Evolutionary conservation across 2,888 invertebrate species (phyloP).

Genomic region (Tuberolachnus salignus): DNA sequence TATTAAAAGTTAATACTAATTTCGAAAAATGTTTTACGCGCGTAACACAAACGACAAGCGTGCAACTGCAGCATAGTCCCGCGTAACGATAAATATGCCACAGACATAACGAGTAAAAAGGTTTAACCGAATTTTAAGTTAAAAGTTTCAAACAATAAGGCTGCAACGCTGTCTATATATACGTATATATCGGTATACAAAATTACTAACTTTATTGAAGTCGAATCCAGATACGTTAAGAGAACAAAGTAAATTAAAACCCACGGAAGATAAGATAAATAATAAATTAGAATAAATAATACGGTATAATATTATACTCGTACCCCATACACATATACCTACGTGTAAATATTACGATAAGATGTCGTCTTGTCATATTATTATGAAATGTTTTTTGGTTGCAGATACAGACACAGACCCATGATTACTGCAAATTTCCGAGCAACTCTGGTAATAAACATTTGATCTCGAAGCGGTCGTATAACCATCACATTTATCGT

Average conservation of each 20-base stretch:
- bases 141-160: slow-evolving; percentile 36
- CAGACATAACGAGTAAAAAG: slow-evolving; percentile 18
- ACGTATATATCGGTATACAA: not conserved
- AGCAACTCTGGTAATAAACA: too few relatives aligned
- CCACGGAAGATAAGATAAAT: not conserved
- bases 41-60: slow-evolving; percentile 14
- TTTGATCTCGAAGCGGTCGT: too few relatives aligned
- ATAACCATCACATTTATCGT: too few relatives aligned
- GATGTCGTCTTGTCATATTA: not conserved
- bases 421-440: too few relatives aligned
- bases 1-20: slow-evolving; percentile 16
- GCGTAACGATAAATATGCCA: slow-evolving; percentile 17
- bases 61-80: not conserved
- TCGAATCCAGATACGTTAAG: not conserved
- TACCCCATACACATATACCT: not conserved
- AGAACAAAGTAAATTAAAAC: slow-evolving; percentile 26
- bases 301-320: slow-evolving; percentile 11
- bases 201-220: slow-evolving; percentile 24
- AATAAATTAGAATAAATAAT: not conserved
- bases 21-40: not conserved
- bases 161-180: not conserved
- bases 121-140: slow-evolving; percentile 31
- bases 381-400: too few relatives aligned
- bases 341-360: not conserved
- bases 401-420: too few relatives aligned